Conservation (phyloP, 2,113 vertebrate species). For the Xiphorhynchus elegans region DNA sequence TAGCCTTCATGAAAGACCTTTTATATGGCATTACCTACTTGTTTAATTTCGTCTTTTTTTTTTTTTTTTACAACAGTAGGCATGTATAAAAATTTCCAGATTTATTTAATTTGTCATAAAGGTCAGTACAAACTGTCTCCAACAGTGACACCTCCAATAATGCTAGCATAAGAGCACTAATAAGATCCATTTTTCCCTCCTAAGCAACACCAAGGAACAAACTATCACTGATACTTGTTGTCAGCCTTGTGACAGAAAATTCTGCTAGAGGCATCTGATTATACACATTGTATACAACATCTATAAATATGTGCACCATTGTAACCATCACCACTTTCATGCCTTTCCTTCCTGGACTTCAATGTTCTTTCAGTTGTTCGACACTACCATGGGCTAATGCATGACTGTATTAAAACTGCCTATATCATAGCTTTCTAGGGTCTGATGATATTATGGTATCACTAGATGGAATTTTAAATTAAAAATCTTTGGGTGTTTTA, state of each 20-base stretch:
- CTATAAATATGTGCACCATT: neutral
- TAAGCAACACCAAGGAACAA: neutral
- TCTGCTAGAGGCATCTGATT: neutral
- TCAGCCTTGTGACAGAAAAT: neutral
- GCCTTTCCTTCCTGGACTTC: neutral
- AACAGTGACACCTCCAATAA: neutral
- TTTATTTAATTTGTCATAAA: neutral
- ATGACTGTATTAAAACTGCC: neutral
- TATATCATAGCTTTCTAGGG: neutral
- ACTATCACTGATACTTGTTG: neutral
- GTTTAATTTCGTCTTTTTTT: neutral
- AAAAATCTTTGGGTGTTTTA: neutral
- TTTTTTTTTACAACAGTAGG: neutral
- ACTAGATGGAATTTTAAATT: neutral
- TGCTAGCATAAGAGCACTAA: neutral
- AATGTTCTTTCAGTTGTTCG: neutral
- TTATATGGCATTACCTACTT: neutral
- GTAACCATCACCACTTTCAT: neutral
- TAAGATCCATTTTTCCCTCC: neutral
- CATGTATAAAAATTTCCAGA: neutral
- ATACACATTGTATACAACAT: neutral
- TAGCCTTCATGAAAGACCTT: neutral
- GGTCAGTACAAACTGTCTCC: neutral
- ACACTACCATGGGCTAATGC: neutral
- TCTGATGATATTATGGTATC: neutral